phyloP scores from a whole-genome alignment of 2,113 vertebrate genomes.

The Pterocles burchelli region DNA sequence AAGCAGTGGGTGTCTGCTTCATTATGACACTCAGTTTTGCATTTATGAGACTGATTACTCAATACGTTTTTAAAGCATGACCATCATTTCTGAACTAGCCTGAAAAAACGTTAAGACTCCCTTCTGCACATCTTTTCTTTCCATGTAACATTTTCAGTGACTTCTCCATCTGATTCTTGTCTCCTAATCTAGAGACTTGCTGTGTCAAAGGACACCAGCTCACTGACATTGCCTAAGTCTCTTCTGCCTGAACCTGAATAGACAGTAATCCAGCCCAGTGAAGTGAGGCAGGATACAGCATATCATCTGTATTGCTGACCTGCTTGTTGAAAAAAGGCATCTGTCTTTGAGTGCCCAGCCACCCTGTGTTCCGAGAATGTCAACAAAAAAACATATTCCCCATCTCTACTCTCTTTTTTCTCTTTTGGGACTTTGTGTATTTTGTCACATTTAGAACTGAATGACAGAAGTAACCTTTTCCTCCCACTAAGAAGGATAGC shows the following conservation, averaged over 20 bases:
- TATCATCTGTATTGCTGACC: background rate
- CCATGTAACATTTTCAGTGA: background rate
- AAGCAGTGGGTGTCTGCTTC: background rate
- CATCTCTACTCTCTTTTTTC: background rate
- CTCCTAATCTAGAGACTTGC: background rate
- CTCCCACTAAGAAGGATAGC: slow-evolving; percentile 46
- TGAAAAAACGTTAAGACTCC: background rate
- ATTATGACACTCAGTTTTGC: background rate
- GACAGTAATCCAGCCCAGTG: background rate
- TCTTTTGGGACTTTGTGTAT: slow-evolving; percentile 39
- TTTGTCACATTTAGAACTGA: slow-evolving; percentile 51
- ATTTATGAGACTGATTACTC: background rate
- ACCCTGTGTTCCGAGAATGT: background rate
- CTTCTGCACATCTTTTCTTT: background rate
- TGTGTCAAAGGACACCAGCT: background rate
- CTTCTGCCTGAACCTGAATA: background rate
- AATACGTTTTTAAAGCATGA: background rate
- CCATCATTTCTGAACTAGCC: background rate
- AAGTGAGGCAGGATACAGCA: background rate
- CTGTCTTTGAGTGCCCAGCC: background rate
- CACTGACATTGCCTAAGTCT: background rate
- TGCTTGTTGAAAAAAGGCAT: background rate
- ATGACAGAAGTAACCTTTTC: slow-evolving; percentile 67
- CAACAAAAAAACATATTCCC: slow-evolving; percentile 2
- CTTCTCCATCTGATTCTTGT: background rate